Evolutionary conservation across 2,113 vertebrate genomes (phyloP), one percentile per base, ranked within the genome.

Genomic region (Cebidichthys violaceus): DNA sequence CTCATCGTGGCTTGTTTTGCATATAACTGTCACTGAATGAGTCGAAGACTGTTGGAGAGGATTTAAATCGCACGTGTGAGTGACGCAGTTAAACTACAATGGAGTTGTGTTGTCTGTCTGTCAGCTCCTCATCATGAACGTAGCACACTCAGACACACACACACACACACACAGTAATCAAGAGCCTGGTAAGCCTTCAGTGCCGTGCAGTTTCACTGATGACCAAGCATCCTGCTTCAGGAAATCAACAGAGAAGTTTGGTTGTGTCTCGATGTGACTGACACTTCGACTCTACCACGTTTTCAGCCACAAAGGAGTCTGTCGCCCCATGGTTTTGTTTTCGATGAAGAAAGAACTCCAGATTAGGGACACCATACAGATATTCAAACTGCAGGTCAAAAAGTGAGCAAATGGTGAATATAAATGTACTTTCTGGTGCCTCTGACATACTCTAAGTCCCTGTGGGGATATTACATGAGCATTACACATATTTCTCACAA

Each of bases 401-500:
- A 64, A 39, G 4, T 59, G 1, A 33, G 33, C 5, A 33, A 33
- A 33, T 33, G 6, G 13, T 71, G 18, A 59, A 18, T n/a, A 22
- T 61, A 60, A 43, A 41, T 45, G 11, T 18, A 64, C 3, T 33
- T 50, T n/a, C 54, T 54, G 60, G 24, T 61, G 61, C n/a, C 27
- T 61, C 54, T 74, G 15, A 55, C 29, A 59, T 22, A 3, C 5
- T 57, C 54, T 13, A 7, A 54, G 79, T 78, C 79, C 75, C 77
- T 45, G 9, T 78, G 81, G 69, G 71, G 62, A 77, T 84, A 88
- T 89, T 43, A 66, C 24, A 78, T 87, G 60, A 83, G 24, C 68
- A 70, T 87, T 70, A 74, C 37, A 79, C 80, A 88, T 61, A 77
- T 75, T 85, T 89, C 67, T 71, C 45, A 70, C 17, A 33, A 82